These are phyloP conservation scores for Aegithalos caudatus DNA, from an alignment of 2,113 vertebrate species.

Conservation along the genomic window DNA sequence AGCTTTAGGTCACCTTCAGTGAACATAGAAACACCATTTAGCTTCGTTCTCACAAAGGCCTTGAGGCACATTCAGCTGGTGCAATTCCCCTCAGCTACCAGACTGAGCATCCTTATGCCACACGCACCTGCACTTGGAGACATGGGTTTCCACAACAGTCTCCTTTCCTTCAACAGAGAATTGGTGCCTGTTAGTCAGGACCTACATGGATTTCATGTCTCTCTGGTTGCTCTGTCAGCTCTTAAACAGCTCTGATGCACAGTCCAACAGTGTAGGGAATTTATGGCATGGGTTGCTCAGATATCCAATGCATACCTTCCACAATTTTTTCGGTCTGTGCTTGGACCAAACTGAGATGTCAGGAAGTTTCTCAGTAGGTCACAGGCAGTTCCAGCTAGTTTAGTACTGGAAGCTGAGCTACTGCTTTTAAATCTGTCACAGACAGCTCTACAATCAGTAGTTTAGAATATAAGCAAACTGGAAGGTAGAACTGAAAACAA, in stretches of 20 bases:
- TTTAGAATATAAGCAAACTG: neutral
- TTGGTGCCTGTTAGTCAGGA: neutral
- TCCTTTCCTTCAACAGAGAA: neutral
- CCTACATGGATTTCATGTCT: neutral
- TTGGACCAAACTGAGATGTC: neutral
- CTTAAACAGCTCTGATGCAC: neutral
- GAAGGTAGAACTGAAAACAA: neutral
- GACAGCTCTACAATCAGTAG: neutral
- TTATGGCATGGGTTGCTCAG: neutral
- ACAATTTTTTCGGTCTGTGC: fast-evolving
- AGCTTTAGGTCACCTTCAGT: neutral
- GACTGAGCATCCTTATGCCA: neutral
- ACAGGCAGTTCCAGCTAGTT: neutral
- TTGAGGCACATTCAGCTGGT: neutral
- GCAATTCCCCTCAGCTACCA: neutral
- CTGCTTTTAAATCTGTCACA: neutral
- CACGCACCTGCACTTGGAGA: neutral
- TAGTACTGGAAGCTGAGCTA: neutral
- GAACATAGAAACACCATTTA: neutral
- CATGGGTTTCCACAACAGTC: fast-evolving
- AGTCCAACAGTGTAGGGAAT: neutral
- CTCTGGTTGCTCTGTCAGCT: neutral
- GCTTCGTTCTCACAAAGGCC: neutral
- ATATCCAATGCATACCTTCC: neutral
- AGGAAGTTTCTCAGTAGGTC: neutral